Evolutionary conservation across 2,888 invertebrate species (phyloP).

Genomic region (Lepetodrilus schrolli): DNA sequence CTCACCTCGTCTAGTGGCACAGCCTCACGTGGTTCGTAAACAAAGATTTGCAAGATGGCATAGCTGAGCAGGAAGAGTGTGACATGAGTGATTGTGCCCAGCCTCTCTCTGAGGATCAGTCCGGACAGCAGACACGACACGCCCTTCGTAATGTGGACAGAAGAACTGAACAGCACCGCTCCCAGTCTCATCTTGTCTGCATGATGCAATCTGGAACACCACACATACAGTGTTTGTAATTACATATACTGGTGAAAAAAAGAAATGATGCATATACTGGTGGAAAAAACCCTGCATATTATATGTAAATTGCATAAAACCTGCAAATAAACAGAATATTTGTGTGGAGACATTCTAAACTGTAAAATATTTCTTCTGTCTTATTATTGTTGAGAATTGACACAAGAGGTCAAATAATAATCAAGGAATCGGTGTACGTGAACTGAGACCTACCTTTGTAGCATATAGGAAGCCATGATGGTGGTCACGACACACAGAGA

Average conservation of each 20-base stretch:
- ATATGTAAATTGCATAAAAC: too few species aligned
- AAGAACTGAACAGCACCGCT: conserved; percentile 51
- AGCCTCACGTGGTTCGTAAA: conserved; percentile 45
- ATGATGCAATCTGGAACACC: conserved; percentile 55
- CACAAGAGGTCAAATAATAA: too few species aligned
- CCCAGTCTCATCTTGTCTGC: conserved; percentile 50
- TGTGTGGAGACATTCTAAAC: too few species aligned
- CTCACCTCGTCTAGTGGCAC: conserved; percentile 39
- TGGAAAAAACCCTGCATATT: too few species aligned
- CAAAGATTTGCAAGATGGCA: conserved; percentile 47
- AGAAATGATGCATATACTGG: too few species aligned
- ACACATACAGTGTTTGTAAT: too few species aligned
- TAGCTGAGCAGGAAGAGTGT: conserved; percentile 48
- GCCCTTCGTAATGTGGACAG: conserved; percentile 59
- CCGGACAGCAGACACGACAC: conserved; percentile 48
- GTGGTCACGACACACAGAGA: conserved; percentile 56
- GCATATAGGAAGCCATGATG: conserved; percentile 53
- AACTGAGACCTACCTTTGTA: conserved; percentile 55
- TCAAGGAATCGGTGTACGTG: too few species aligned
- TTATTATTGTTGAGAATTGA: too few species aligned
- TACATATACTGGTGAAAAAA: too few species aligned
- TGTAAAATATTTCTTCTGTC: too few species aligned
- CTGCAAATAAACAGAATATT: too few species aligned
- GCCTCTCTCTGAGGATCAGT: conserved; percentile 41
- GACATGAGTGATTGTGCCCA: conserved; percentile 44